phyloP scores from a whole-genome alignment of 2,113 vertebrate genomes.

The Brachyhypopomus gauderio region DNA sequence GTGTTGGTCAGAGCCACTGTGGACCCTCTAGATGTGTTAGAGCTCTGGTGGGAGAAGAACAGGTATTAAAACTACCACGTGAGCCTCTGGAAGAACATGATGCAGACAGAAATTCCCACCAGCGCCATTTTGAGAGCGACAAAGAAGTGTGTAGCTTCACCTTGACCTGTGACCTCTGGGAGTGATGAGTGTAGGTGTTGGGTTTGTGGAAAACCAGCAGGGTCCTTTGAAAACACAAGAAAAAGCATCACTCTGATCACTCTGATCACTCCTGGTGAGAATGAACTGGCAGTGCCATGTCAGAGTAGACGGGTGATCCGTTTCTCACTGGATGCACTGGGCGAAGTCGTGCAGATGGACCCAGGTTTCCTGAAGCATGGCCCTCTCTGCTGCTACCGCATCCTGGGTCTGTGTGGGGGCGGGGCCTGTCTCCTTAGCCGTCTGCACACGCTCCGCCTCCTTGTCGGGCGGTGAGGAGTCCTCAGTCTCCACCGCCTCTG shows the following conservation, averaged over 20 bases:
- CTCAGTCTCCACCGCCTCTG: background rate
- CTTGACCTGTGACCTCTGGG: slow-evolving; percentile 48
- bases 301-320: no score
- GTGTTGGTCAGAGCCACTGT: slow-evolving; percentile 17
- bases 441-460: slow-evolving; percentile 12
- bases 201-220: slow-evolving; percentile 58
- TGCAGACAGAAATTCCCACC: background rate
- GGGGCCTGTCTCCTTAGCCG: slow-evolving; percentile 39
- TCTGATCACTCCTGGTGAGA: background rate
- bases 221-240: slow-evolving; percentile 45
- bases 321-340: slow-evolving; percentile 87
- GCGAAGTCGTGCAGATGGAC: slow-evolving; percentile 85
- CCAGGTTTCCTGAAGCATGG: slow-evolving; percentile 80
- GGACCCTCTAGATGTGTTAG: slow-evolving; percentile 23
- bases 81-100: background rate
- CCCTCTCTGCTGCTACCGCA: slow-evolving; percentile 49
- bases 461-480: slow-evolving; percentile 7
- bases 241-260: background rate
- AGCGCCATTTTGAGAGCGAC: background rate
- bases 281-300: background rate
- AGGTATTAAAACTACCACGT: background rate
- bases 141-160: slow-evolving; percentile 29
- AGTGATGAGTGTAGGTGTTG: slow-evolving; percentile 37
- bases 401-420: slow-evolving; percentile 62
- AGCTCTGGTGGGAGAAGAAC: slow-evolving; percentile 37